Percentiles rank a stretch among this genome's conserved stretches.
Evolutionary conservation across 64 coral and sea anemone species (phyloP).

Genomic region (Porites lutea): DNA sequence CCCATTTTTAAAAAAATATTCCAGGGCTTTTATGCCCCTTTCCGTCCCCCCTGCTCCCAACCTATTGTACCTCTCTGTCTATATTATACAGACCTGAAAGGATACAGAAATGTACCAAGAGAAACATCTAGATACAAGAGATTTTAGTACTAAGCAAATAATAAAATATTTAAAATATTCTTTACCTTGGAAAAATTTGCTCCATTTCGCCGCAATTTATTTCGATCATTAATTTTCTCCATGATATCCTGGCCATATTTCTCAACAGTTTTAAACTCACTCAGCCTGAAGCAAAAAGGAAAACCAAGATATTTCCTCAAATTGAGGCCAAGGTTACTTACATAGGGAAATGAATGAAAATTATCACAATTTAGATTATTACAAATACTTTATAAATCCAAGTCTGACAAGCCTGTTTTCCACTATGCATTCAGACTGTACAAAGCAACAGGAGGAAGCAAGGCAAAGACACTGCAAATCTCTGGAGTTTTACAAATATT

Average conservation of each 20-base stretch:
- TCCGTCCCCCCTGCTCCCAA: too few relatives aligned
- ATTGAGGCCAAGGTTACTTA: too few relatives aligned
- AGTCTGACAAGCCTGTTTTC: too few relatives aligned
- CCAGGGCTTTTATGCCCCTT: not conserved
- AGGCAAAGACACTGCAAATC: too few relatives aligned
- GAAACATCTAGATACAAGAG: too few relatives aligned
- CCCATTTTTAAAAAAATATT: not conserved
- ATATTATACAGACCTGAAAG: too few relatives aligned
- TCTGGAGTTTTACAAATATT: too few relatives aligned
- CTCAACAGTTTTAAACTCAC: slow-evolving; percentile 87
- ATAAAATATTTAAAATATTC: not conserved
- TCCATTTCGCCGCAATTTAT: slow-evolving; percentile 74
- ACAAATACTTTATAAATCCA: too few relatives aligned
- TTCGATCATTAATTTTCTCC: slow-evolving; percentile 94
- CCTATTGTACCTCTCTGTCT: too few relatives aligned
- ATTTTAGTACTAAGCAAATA: not conserved
- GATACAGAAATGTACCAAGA: not conserved
- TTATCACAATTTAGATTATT: too few relatives aligned
- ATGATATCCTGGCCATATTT: slow-evolving; percentile 96
- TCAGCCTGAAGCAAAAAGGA: slow-evolving; percentile 63
- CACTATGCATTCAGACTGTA: too few relatives aligned
- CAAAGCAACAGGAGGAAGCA: too few relatives aligned
- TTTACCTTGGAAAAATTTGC: slow-evolving; percentile 88
- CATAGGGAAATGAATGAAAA: not conserved
- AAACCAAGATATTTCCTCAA: not conserved